phyloP scores from a whole-genome alignment of 2,888 invertebrate genomes.

The Drosophila antonietae region DNA sequence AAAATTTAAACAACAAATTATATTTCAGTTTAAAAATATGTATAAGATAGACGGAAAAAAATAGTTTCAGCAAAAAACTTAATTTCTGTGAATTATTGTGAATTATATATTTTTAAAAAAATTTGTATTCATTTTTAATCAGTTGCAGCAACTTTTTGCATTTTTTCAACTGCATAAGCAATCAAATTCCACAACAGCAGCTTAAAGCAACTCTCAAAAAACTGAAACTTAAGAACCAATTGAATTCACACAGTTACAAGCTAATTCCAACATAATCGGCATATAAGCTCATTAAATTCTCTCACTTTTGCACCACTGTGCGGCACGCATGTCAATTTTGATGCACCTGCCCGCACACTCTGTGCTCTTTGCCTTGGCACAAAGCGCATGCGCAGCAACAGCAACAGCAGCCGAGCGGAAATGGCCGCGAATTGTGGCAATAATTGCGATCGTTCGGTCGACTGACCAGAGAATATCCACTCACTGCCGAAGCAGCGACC shows the following conservation, averaged over 20 bases:
- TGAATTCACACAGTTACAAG: not conserved
- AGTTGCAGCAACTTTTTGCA: too few relatives aligned
- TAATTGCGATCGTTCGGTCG: slow-evolving; percentile 50
- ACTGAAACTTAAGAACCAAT: not conserved
- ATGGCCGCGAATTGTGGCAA: slow-evolving; percentile 70
- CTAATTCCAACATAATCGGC: not conserved
- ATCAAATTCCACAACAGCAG: too few relatives aligned
- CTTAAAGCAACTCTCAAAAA: not conserved
- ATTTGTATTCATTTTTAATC: too few relatives aligned
- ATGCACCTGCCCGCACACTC: not conserved
- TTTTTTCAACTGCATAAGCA: too few relatives aligned
- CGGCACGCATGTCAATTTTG: slow-evolving; percentile 21
- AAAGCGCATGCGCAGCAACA: slow-evolving; percentile 36
- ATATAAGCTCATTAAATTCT: too few relatives aligned
- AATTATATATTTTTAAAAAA: too few relatives aligned
- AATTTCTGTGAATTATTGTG: too few relatives aligned
- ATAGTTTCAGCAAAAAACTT: too few relatives aligned
- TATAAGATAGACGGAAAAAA: too few relatives aligned
- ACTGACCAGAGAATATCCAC: slow-evolving; percentile 15
- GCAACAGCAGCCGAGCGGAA: slow-evolving; percentile 55
- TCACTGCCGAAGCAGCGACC: slow-evolving; percentile 15
- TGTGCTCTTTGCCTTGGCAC: not conserved
- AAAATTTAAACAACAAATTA: too few relatives aligned
- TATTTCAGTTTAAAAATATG: too few relatives aligned
- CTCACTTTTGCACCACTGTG: slow-evolving; percentile 33